Percentiles rank a stretch among this genome's conserved stretches.
These are phyloP conservation scores for Archegozetes longisetosus DNA, from an alignment of 1,140 invertebrate species.

Conservation along the genomic window DNA sequence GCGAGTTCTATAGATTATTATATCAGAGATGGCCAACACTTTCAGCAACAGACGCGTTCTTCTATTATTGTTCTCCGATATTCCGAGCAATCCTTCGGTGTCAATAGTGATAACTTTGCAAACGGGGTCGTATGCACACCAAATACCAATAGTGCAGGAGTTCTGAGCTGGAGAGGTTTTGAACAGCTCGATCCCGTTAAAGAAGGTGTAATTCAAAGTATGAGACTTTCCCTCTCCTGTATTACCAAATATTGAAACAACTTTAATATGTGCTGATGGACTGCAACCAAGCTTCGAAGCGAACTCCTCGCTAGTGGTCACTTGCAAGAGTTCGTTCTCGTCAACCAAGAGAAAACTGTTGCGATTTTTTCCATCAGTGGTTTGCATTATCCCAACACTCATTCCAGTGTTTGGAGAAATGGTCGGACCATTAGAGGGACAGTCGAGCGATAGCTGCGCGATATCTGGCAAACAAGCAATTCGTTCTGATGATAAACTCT, in stretches of 20 bases:
- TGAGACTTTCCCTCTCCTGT: constrained; percentile 71
- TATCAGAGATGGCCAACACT: constrained; percentile 59
- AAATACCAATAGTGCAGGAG: constrained; percentile 62
- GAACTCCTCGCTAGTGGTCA: constrained; percentile 28
- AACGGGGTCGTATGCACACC: constrained; percentile 51
- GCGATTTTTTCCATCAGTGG: background rate
- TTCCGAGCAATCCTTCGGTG: constrained; percentile 55
- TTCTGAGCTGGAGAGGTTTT: constrained; percentile 49
- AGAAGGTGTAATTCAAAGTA: constrained; percentile 64
- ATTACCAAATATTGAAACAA: constrained; percentile 72
- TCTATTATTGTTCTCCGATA: constrained; percentile 48
- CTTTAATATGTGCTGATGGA: constrained; percentile 42
- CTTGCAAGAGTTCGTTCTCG: constrained; percentile 30
- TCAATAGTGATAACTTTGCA: constrained; percentile 54
- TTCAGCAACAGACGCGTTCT: constrained; percentile 55
- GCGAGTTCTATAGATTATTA: constrained; percentile 60
- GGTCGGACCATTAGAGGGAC: background rate
- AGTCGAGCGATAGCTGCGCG: background rate
- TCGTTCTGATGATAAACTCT: background rate
- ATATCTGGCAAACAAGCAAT: background rate
- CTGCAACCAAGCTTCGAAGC: constrained; percentile 24
- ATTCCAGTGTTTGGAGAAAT: background rate
- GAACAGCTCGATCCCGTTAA: constrained; percentile 54
- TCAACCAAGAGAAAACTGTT: constrained; percentile 25
- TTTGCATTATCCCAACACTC: background rate